phyloP scores from a whole-genome alignment of 2,113 vertebrate genomes.

The Dicrurus megarhynchus region DNA sequence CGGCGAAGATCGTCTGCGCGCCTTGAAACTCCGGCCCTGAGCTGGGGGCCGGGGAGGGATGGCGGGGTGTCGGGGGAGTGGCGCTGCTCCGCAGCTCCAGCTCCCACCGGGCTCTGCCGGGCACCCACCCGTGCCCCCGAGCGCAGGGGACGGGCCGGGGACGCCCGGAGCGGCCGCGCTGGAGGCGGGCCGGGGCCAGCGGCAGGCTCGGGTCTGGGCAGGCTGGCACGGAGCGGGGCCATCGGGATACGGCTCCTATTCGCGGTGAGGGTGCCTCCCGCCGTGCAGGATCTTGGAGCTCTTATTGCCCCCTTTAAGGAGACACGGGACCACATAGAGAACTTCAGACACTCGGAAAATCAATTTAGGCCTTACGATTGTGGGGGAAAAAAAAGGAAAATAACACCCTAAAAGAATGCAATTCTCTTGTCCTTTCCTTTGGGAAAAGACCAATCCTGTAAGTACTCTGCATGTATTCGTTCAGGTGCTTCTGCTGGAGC shows the following conservation, averaged over 20 bases:
- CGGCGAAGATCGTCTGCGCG: neutral
- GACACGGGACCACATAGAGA: neutral
- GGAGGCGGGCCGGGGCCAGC: neutral
- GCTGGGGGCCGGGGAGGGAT: neutral
- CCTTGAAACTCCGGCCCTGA: neutral
- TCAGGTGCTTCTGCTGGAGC: neutral
- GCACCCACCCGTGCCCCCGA: neutral
- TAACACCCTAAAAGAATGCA: neutral
- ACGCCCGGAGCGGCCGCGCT: neutral
- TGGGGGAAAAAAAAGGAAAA: rapidly evolving
- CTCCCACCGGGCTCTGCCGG: neutral
- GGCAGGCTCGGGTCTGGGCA: neutral
- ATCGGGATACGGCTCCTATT: rapidly evolving
- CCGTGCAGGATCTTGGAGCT: neutral
- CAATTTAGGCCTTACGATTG: rapidly evolving
- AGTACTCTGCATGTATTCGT: rapidly evolving
- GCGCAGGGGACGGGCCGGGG: neutral
- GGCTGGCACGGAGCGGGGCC: neutral
- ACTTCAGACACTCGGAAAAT: neutral
- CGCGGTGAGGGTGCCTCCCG: no score
- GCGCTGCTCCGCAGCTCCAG: neutral
- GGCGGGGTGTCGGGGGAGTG: neutral
- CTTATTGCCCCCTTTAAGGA: neutral
- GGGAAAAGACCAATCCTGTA: neutral
- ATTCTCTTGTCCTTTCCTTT: neutral